Base-by-base conservation (phyloP, 2,797 vertebrate species). In the Crypturellus tataupa region DNA sequence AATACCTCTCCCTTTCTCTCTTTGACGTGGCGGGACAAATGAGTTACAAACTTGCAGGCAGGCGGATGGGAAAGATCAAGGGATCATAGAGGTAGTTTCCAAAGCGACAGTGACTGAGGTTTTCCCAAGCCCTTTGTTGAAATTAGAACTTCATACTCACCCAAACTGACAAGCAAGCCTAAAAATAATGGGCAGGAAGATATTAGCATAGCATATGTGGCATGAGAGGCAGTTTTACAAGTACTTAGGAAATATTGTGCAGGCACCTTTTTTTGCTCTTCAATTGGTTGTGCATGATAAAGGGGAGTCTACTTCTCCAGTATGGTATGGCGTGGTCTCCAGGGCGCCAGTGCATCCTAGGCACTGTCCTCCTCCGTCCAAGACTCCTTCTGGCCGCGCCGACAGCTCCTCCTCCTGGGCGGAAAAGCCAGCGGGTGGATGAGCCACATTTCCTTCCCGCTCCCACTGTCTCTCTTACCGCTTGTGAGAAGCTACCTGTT, bases 41-140 rank as follows among this genome's bases (percentile, higher is more conserved):
- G 20, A 47, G 55, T 7, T 40, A 21, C 33, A 35, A 1, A 40
- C 33, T 0, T 3, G 29, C 60, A 33, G 46, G 31, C 1, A 1
- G 6, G 7, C 0, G 0, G 31, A 25, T 13, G 35, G 21, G 27
- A n/a, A 62, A 29, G 35, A 49, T 5, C 0, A 1, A 51, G 8
- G 44, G 21, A 44, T 78, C 25, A 35, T 42, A 39, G 27, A 51
- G 7, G 7, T 21, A 15, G 23, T 39, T 19, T 31, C 44, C 11
- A 53, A 39, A 65, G 23, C 1, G 0, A n/a, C 2, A 8, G 15
- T 6, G 3, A 73, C 10, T 27, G 21, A 17, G 3, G 14, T 77
- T 35, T 72, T 39, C n/a, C 44, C 27, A 15, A 9, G 37, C 44
- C n/a, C 14, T 15, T 64, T 63, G 18, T 67, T 84, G 10, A 10